These are phyloP conservation scores for Heliothis virescens DNA, from an alignment of 1,140 invertebrate genomes.

Conservation along the genomic window DNA sequence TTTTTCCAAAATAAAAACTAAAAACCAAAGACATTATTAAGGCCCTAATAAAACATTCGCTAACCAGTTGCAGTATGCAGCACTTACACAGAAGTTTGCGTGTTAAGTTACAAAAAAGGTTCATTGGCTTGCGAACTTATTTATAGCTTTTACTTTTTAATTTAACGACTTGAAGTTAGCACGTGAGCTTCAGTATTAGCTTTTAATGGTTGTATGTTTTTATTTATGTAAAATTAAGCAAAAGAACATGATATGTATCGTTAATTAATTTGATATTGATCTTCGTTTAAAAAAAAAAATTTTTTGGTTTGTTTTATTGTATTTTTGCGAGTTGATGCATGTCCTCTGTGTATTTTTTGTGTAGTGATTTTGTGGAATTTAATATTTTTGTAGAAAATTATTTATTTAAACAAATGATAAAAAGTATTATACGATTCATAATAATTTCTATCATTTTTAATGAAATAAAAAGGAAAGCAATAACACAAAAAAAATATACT, in stretches of 20 bases:
- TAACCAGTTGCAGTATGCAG: conserved; percentile 48
- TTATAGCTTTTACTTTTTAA: conserved; percentile 79
- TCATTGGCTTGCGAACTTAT: conserved; percentile 72
- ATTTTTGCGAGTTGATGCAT: background rate
- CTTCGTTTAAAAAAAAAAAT: background rate
- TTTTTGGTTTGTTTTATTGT: background rate
- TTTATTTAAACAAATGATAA: background rate
- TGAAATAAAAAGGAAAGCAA: background rate
- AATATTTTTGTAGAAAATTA: too few species aligned
- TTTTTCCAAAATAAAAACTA: too few species aligned
- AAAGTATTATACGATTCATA: background rate
- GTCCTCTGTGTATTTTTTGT: background rate
- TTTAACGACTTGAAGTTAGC: conserved; percentile 68
- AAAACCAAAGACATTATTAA: conserved; percentile 20
- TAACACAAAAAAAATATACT: too few species aligned
- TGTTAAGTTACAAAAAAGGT: conserved; percentile 63
- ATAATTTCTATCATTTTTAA: background rate
- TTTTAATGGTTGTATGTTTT: conserved; percentile 5
- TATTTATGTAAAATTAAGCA: conserved; percentile 29
- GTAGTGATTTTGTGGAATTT: background rate
- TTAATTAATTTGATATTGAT: conserved; percentile 47
- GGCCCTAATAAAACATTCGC: conserved; percentile 31
- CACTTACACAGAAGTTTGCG: conserved; percentile 41
- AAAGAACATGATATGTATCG: conserved; percentile 9
- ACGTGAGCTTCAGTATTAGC: conserved; percentile 52